These are phyloP conservation scores for Oryzias curvinotus DNA, from an alignment of 2,113 vertebrate genomes.

Conservation along the genomic window DNA sequence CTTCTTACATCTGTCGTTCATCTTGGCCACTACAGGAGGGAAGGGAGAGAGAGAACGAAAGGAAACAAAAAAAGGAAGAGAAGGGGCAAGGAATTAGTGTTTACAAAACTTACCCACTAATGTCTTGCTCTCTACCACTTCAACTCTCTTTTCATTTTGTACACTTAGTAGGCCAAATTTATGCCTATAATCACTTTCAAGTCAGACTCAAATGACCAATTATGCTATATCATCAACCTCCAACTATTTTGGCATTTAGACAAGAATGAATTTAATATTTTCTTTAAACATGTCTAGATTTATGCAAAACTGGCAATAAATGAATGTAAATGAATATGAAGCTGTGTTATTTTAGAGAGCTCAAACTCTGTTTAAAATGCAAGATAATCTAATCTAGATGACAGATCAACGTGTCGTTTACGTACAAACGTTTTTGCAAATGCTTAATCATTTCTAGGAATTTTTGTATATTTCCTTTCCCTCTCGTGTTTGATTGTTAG, in stretches of 20 bases:
- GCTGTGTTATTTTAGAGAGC: conserved; percentile 2
- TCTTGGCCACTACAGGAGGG: conserved; percentile 82
- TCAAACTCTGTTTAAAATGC: background rate
- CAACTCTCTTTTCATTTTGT: conserved; percentile 33
- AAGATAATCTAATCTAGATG: background rate
- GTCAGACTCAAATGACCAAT: too few species aligned
- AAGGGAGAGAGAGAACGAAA: conserved; percentile 74
- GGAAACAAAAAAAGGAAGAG: conserved; percentile 76
- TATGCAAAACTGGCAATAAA: background rate
- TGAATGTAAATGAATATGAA: background rate
- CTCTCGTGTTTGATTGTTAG: too few species aligned
- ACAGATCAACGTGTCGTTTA: background rate
- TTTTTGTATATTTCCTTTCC: too few species aligned
- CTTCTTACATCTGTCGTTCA: conserved; percentile 83
- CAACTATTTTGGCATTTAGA: too few species aligned
- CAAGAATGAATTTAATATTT: background rate
- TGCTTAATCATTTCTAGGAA: too few species aligned
- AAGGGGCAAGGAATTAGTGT: conserved; percentile 78
- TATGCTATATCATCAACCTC: too few species aligned
- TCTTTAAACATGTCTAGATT: background rate
- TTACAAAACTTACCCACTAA: conserved; percentile 70
- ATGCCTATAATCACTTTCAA: background rate
- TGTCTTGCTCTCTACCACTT: conserved; percentile 58
- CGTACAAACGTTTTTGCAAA: too few species aligned
- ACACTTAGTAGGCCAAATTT: conserved; percentile 13